These are phyloP conservation scores for Heterotis niloticus DNA, from an alignment of 2,113 vertebrate genomes.

Conservation along the genomic window DNA sequence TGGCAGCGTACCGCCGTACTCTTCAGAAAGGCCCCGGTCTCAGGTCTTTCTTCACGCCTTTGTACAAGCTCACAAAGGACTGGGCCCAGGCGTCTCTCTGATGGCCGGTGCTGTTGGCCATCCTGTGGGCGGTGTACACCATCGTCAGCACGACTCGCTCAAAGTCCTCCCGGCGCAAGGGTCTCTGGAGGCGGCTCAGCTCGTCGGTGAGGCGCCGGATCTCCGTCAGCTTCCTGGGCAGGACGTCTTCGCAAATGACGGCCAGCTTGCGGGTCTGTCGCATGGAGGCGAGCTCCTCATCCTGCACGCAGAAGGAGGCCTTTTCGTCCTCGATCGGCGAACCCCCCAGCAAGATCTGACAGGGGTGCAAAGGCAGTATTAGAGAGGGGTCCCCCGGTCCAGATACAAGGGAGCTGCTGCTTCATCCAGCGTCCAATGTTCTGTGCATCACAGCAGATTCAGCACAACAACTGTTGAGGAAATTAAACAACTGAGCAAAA, in stretches of 20 bases:
- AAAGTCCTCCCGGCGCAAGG: slow-evolving; percentile 78
- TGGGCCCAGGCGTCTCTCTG: slow-evolving; percentile 79
- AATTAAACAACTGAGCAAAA: too few species aligned
- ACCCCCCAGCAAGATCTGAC: slow-evolving; percentile 80
- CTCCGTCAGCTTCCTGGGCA: slow-evolving; percentile 80
- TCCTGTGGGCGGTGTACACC: slow-evolving; percentile 73
- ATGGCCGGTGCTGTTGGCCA: slow-evolving; percentile 57
- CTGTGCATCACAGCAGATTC: too few species aligned
- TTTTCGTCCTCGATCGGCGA: slow-evolving; percentile 65
- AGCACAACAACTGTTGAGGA: too few species aligned
- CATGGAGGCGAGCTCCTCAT: slow-evolving; percentile 81
- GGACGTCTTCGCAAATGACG: slow-evolving; percentile 75
- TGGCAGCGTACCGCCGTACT: too few species aligned
- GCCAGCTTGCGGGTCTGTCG: slow-evolving; percentile 69
- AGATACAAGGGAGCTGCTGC: too few species aligned
- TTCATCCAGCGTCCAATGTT: background rate
- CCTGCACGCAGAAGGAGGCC: slow-evolving; percentile 67
- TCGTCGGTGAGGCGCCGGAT: slow-evolving; percentile 70
- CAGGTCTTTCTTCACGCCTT: slow-evolving; percentile 74
- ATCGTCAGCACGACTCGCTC: slow-evolving; percentile 85
- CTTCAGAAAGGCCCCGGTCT: slow-evolving; percentile 23
- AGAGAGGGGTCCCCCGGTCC: background rate
- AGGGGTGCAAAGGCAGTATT: too few species aligned
- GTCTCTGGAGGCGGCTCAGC: slow-evolving; percentile 51
- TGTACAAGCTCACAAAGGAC: slow-evolving; percentile 71